Conservation (phyloP, 2,888 invertebrate genomes). For the Gnatocerus cornutus region DNA sequence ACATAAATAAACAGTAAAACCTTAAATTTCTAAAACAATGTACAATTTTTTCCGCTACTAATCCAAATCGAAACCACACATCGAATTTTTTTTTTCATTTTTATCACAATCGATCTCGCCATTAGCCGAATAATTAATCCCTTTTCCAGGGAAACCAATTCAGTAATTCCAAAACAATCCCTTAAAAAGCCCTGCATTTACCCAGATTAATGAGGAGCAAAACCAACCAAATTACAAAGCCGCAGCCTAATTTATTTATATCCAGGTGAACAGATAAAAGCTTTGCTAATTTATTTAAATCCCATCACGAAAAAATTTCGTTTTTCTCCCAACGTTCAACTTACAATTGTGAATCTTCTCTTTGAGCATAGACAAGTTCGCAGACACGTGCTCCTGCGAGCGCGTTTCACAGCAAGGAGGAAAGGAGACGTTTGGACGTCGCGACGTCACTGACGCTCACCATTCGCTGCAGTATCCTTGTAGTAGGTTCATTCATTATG, state of each 20-base stretch:
- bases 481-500: constrained; percentile 41
- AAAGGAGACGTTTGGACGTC: constrained; percentile 47
- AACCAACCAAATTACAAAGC: neutral
- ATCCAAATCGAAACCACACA: too few relatives aligned
- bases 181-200: neutral
- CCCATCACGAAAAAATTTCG: constrained; percentile 13
- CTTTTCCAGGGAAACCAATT: neutral
- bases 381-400: constrained; percentile 31
- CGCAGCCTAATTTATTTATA: constrained; percentile 18
- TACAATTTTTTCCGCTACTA: too few relatives aligned
- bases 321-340: neutral
- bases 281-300: constrained; percentile 41
- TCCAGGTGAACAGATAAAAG: constrained; percentile 21
- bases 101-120: neutral
- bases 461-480: constrained; percentile 30
- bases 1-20: too few relatives aligned
- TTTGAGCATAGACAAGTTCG: neutral
- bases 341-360: neutral
- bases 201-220: neutral
- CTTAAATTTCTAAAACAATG: too few relatives aligned
- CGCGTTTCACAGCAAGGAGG: constrained; percentile 22
- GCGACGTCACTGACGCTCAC: constrained; percentile 54
- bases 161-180: neutral
- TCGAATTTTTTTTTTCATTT: neutral
- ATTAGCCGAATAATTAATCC: neutral